Base-by-base conservation (phyloP, 1,140 invertebrate genomes). In the Macrobrachium nipponense region DNA sequence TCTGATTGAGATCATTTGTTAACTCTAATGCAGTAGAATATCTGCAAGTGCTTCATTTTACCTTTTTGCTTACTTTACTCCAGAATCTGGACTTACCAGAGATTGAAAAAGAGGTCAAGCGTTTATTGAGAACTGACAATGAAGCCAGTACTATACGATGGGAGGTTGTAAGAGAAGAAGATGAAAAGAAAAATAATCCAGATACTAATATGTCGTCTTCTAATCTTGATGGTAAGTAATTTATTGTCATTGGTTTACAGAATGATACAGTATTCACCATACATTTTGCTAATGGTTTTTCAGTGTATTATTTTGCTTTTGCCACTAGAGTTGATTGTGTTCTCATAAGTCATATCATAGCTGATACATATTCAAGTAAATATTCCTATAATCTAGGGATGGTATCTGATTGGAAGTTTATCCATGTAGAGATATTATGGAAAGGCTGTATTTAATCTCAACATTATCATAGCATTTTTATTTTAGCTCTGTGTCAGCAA, bases 71-170 rank as follows among this genome's bases (percentile, higher is more conserved):
- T 17, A 60, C 17, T 77, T 90, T 64, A 11, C 12, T 51, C 8
- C 86, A 93, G 91, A 98, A 97, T 92, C 95, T 98, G 2, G 98
- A 99, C 92, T 97, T 97, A 72, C 97, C 97, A 2, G 98, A 99
- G 92, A 98, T 99, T 89, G 98, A 99, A 91, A 99, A 99, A 91
- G 98, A 99, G 93, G 94, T 95, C 18, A 98, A 98, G 91, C 92
- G 97, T 81, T 92, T 99, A 23, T 93, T 99, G 17, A 93, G 97
- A 89, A 95, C 94, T n/a, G 98, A 98, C 91, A 97, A 97, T 91
- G 97, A 98, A 90, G 97, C 97, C 14, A 94, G 96, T 4, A 94
- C 94, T 90, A 96, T 98, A 1, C 95, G 95, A 81, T 99, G 96
- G 95, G 97, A 99, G 91, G 95, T 99, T 0, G 95, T 98, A 59